Evolutionary conservation across 2,888 invertebrate genomes (phyloP).

Genomic region (Tenthredo livida): DNA sequence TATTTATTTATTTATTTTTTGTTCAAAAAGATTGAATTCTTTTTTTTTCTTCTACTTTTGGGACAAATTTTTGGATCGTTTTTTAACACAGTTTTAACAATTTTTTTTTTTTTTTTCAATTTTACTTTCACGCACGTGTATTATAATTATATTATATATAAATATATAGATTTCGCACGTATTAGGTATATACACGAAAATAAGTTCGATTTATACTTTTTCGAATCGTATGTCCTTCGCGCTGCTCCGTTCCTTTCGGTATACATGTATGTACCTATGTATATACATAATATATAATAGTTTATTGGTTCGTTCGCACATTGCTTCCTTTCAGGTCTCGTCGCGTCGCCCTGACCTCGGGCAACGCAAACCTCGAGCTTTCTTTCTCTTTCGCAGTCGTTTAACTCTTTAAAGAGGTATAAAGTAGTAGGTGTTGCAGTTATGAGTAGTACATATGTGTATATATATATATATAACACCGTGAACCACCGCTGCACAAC

Average conservation of each 20-base stretch:
- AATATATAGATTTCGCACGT: not conserved
- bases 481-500: not conserved
- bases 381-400: not conserved
- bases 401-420: conserved; percentile 3
- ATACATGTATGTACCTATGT: not conserved
- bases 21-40: not conserved
- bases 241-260: not conserved
- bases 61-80: not conserved
- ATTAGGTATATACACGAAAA: not conserved
- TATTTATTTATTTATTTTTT: not conserved
- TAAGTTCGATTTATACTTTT: conserved; percentile 3
- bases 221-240: not conserved
- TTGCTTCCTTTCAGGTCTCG: not conserved
- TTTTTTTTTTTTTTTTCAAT: not conserved
- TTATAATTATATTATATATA: not conserved
- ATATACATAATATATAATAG: not conserved
- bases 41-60: not conserved
- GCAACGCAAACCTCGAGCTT: not conserved
- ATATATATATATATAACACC: too few species aligned
- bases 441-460: not conserved
- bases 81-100: not conserved
- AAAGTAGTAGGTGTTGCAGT: conserved; percentile 1
- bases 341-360: not conserved
- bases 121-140: not conserved
- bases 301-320: not conserved